These are phyloP conservation scores for Platygyra sinensis DNA, from an alignment of 64 coral and sea anemone species.

Conservation along the genomic window DNA sequence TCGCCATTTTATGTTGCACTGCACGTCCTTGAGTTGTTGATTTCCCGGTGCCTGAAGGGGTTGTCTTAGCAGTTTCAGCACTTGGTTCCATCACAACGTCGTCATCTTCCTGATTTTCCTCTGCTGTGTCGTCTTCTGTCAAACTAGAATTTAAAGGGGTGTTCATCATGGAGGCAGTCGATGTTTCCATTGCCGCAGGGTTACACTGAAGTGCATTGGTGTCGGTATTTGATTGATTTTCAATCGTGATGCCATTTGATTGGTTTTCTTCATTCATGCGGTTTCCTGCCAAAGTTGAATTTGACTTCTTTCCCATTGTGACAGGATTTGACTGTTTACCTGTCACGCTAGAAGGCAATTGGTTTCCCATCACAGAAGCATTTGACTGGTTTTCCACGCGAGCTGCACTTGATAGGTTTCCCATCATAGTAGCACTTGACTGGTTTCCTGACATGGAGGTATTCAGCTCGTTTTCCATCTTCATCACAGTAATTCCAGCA, in stretches of 20 bases:
- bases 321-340: neutral
- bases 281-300: no score
- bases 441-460: neutral
- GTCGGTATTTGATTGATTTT: neutral
- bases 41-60: neutral
- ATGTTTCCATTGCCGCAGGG: neutral
- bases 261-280: no score
- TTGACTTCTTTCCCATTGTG: no score
- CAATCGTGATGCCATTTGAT: no score
- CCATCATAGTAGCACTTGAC: neutral
- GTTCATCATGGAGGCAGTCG: neutral
- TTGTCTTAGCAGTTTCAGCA: neutral
- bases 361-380: neutral
- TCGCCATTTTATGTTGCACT: slow-evolving; percentile 21
- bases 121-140: neutral
- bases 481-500: neutral
- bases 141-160: neutral
- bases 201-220: neutral
- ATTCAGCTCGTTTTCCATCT: slow-evolving; percentile 9
- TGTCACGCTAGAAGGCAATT: neutral
- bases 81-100: neutral
- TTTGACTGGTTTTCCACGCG: neutral
- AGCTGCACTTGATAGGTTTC: neutral
- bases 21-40: neutral
- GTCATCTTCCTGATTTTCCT: neutral